These are phyloP conservation scores for Pangasius larnaudii DNA, from an alignment of 2,797 vertebrate species.

Conservation along the genomic window DNA sequence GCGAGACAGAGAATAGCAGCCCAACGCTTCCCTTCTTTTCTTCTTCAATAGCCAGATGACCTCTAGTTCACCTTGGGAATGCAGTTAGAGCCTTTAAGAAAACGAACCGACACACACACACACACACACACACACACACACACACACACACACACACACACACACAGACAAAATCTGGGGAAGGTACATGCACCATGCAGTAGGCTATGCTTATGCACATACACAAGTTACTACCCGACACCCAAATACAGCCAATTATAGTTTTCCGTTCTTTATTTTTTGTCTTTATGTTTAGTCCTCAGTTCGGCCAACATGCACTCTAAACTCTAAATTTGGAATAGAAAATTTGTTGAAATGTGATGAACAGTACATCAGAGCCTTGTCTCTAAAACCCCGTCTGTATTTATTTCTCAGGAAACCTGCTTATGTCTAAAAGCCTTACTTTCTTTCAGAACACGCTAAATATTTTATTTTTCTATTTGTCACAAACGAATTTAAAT, in stretches of 20 bases:
- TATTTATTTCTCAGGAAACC: no score
- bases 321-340: background rate
- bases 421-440: background rate
- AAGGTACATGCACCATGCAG: background rate
- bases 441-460: background rate
- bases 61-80: constrained; percentile 52
- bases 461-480: background rate
- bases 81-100: background rate
- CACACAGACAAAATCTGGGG: background rate
- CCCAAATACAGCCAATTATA: no score
- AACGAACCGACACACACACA: background rate
- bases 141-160: background rate
- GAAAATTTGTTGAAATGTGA: background rate
- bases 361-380: no score
- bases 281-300: background rate
- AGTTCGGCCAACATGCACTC: background rate
- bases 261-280: background rate
- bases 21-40: constrained; percentile 16
- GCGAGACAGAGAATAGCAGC: constrained; percentile 48
- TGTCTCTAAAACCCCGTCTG: background rate
- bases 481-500: background rate
- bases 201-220: background rate
- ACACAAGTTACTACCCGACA: background rate
- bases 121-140: background rate
- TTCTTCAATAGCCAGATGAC: constrained; percentile 49